These are phyloP conservation scores for Arctopsyche grandis DNA, from an alignment of 1,140 invertebrate species.

Conservation along the genomic window DNA sequence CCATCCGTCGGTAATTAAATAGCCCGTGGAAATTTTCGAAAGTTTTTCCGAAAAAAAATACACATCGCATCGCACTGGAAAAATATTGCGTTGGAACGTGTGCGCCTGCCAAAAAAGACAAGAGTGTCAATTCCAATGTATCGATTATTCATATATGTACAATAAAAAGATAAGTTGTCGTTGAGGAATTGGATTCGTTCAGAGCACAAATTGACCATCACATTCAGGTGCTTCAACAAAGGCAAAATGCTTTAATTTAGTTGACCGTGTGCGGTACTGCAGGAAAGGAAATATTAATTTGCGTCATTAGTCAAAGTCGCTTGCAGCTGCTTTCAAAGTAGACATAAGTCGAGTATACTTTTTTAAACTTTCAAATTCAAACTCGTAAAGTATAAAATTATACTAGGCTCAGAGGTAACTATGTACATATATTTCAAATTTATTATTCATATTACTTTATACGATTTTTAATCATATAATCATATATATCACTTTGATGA, in stretches of 20 bases:
- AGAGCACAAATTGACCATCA: constrained; percentile 11
- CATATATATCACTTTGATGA: no score
- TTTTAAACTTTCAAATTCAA: constrained; percentile 44
- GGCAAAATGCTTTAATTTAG: constrained; percentile 49
- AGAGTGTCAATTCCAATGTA: no score
- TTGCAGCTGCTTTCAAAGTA: constrained; percentile 49
- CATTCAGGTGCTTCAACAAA: constrained; percentile 44
- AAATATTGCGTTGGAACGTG: neutral
- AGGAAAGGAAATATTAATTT: constrained; percentile 53
- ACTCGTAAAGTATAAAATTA: no score
- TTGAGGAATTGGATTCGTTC: neutral
- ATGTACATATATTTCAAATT: no score
- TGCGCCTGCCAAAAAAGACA: neutral
- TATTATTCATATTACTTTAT: no score
- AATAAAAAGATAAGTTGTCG: neutral
- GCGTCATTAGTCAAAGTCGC: constrained; percentile 53
- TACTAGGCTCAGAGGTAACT: no score
- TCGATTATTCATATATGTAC: no score
- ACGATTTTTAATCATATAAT: no score
- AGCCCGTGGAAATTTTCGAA: constrained; percentile 19
- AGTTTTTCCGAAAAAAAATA: constrained; percentile 7
- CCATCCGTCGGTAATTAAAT: constrained; percentile 36
- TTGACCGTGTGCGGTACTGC: constrained; percentile 47
- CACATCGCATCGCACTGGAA: neutral
- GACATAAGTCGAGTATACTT: constrained; percentile 50